Evolutionary conservation across 1,140 invertebrate species (phyloP).

Genomic region (Drosophila bifasciata): DNA sequence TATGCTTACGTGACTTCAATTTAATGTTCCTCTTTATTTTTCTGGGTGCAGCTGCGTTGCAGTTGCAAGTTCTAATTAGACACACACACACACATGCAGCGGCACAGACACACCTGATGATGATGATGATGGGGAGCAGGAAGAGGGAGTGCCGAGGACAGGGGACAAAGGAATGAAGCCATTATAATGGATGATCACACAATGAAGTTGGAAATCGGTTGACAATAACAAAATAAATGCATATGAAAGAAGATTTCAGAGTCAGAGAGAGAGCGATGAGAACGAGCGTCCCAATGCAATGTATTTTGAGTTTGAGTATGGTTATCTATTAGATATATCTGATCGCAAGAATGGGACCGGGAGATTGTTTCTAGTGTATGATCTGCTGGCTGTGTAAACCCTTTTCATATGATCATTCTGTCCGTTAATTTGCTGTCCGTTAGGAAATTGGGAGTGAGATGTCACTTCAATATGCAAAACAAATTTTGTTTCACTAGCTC

Average conservation of each 20-base stretch:
- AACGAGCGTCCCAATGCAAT: too few species aligned
- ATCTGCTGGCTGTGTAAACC: too few species aligned
- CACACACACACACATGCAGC: constrained; percentile 31
- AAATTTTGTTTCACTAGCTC: too few species aligned
- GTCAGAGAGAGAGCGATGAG: background rate
- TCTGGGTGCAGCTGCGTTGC: constrained; percentile 63
- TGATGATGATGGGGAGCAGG: constrained; percentile 5
- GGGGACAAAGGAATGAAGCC: constrained; percentile 31
- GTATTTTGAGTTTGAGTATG: too few species aligned
- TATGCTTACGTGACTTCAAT: constrained; percentile 78
- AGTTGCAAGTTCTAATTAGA: constrained; percentile 70
- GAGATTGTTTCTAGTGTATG: too few species aligned
- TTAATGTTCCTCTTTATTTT: constrained; percentile 43
- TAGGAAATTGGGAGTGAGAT: too few species aligned
- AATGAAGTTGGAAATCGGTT: constrained; percentile 13
- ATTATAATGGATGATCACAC: constrained; percentile 17
- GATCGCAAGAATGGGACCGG: too few species aligned
- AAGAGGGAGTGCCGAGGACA: constrained; percentile 31
- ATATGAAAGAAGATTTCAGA: too few species aligned
- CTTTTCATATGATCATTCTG: too few species aligned
- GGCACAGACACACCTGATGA: background rate
- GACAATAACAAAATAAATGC: background rate
- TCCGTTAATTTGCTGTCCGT: too few species aligned
- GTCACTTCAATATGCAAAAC: too few species aligned
- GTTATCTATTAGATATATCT: too few species aligned